A percentile compares a stretch with the other conserved stretches of the same genome.
Evolutionary conservation across 92 coral and sea anemone species (phyloP).

Genomic region (Nematostella vectensis): DNA sequence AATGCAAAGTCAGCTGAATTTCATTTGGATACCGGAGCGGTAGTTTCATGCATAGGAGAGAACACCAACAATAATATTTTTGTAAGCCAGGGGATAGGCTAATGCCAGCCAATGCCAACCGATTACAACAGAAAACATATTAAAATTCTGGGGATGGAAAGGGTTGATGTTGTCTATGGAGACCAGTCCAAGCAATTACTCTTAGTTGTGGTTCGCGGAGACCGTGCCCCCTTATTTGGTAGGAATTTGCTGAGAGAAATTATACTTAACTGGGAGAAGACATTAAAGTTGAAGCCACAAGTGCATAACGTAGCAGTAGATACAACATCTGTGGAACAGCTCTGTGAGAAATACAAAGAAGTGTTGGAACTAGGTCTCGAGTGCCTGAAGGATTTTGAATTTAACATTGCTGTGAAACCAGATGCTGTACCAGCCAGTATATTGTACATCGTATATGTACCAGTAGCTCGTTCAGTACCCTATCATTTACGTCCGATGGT

Average conservation of each 20-base stretch:
- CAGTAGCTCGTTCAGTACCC: conserved; percentile 8
- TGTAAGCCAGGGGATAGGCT: neutral
- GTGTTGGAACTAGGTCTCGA: conserved; percentile 16
- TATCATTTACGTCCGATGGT: conserved; percentile 20
- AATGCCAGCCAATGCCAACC: neutral
- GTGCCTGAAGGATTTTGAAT: conserved; percentile 23
- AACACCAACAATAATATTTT: conserved; percentile 2
- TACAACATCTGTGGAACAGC: conserved; percentile 4
- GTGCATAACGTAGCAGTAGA: conserved; percentile 1
- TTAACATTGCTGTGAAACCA: conserved; percentile 6
- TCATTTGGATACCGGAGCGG: conserved; percentile 17
- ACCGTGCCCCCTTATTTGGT: conserved; percentile 17
- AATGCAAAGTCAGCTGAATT: conserved; percentile 7
- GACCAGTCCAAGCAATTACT: conserved; percentile 4
- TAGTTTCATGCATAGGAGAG: conserved; percentile 19
- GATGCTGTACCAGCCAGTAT: conserved; percentile 11
- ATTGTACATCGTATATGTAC: conserved; percentile 6
- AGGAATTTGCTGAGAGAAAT: conserved; percentile 21
- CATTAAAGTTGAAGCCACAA: neutral
- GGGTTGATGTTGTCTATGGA: conserved; percentile 4
- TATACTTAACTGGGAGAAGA: conserved; percentile 4
- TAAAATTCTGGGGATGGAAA: conserved; percentile 8
- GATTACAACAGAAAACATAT: conserved; percentile 20
- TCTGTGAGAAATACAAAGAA: conserved; percentile 12
- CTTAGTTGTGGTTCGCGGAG: conserved; percentile 16